Base-by-base conservation (phyloP, 2,113 vertebrate species). In the Percopsis transmontana region DNA sequence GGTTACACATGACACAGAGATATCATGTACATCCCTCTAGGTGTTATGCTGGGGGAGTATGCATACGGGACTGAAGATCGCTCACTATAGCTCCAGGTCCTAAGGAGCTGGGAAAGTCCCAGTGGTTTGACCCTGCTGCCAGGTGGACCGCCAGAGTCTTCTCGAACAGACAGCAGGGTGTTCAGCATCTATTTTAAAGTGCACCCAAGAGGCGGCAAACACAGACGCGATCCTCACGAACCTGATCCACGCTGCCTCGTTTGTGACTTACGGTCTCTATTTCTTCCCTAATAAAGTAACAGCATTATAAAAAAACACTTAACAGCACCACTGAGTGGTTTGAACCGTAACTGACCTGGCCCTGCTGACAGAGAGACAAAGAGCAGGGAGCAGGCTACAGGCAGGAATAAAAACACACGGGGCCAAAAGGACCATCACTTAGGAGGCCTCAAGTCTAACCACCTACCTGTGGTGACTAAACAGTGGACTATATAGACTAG, bases 261-360 rank as follows among this genome's bases (percentile, higher is more conserved):
- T 27, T 56, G 13, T 38, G 54, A 71, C 61, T 57, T 42, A 45
- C 41, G 56, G 56, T 45, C 50, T 54, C 19, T 51, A 2, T 23
- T 60, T 41, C 60, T 65, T 61, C 70, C 67, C 74, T 53, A 70
- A 66, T 64, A 79, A 74, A 67, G 63, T 68, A 50, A 61, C 69
- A 60, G 60, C 60, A 81, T 78, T 67, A n/a, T n/a, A n/a, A 81
- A 62, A 61, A 61, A 62, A 71, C 73, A 84, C 75, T 74, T 66
- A 72, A 39, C 52, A n/a, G 52, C 42, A 53, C 45, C 23, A 16
- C 48, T 68, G 53, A 72, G 74, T 70, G 62, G 38, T 27, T 51
- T 53, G 54, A 63, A 45, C 74, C 52, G 21, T 21, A 18, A 6
- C 21, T 70, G 67, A 70, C 50, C 57, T 56, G 57, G 38, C 42